Evolutionary conservation across 2,797 vertebrate genomes (phyloP).

Genomic region (Parauchenoglanis punctatus): DNA sequence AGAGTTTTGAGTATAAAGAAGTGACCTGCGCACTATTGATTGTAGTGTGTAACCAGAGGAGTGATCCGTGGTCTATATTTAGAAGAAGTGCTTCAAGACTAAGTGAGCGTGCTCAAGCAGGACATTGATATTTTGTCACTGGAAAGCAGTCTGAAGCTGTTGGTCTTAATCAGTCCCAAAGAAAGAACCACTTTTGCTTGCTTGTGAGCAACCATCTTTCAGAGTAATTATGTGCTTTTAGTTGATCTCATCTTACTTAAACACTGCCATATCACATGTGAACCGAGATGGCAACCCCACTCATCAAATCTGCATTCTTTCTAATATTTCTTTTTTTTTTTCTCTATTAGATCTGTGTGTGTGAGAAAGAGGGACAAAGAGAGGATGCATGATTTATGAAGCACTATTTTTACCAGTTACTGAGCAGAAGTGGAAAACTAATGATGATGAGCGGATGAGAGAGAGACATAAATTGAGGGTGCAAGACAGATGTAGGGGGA

Average conservation of each 20-base stretch:
- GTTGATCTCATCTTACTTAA: constrained; percentile 25
- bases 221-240: constrained; percentile 12
- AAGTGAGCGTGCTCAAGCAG: constrained; percentile 1
- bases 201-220: not conserved
- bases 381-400: constrained; percentile 84
- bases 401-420: constrained; percentile 84
- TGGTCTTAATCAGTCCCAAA: constrained; percentile 2
- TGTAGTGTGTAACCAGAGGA: constrained; percentile 26
- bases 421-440: constrained; percentile 65
- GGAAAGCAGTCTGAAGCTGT: constrained; percentile 10
- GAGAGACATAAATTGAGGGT: not conserved
- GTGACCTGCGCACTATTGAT: constrained; percentile 33
- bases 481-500: constrained; percentile 59
- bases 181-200: not conserved
- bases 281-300: constrained; percentile 40
- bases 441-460: constrained; percentile 40
- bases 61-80: constrained; percentile 20
- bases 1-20: constrained; percentile 13
- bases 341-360: constrained; percentile 26
- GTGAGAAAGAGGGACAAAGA: constrained; percentile 61
- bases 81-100: constrained; percentile 6
- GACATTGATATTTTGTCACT: constrained; percentile 11
- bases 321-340: constrained; percentile 50
- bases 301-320: constrained; percentile 43
- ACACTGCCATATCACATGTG: constrained; percentile 26